phyloP scores from a whole-genome alignment of 2,888 invertebrate species.

The Orthosia cruda region DNA sequence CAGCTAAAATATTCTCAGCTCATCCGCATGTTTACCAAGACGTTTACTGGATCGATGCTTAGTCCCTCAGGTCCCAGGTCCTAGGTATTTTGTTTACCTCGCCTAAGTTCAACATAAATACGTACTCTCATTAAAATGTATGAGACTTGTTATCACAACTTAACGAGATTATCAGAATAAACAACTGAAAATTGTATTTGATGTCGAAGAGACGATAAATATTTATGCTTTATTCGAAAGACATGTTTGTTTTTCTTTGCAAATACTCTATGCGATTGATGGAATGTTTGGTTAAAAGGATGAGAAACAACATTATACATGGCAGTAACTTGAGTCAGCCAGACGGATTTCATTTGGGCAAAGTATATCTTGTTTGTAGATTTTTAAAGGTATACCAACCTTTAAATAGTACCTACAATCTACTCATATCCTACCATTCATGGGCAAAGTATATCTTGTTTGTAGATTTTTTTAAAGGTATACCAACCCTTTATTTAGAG shows the following conservation, averaged over 20 bases:
- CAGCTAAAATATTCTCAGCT: conserved; percentile 12
- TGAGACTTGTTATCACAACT: conserved; percentile 55
- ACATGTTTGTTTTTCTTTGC: conserved; percentile 35
- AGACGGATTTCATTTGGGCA: not conserved
- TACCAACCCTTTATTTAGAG: no score
- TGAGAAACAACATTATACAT: not conserved
- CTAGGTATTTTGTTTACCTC: conserved; percentile 54
- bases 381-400: no score
- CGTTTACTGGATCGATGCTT: conserved; percentile 16
- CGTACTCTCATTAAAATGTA: conserved; percentile 62
- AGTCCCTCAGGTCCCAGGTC: conserved; percentile 27
- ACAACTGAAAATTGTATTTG: conserved; percentile 53
- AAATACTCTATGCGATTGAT: conserved; percentile 9
- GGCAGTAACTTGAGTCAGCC: not conserved
- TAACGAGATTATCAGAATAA: conserved; percentile 50
- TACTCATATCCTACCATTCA: no score
- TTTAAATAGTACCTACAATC: no score
- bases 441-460: no score
- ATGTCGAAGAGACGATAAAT: conserved; percentile 51
- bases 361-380: not conserved
- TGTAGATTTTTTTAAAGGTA: no score
- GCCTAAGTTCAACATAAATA: conserved; percentile 27
- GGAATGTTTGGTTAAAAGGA: not conserved
- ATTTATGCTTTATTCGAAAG: conserved; percentile 33
- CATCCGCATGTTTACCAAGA: conserved; percentile 19